These are phyloP conservation scores for Heliopora coerulea DNA, from an alignment of 92 coral and sea anemone genomes.

Conservation along the genomic window DNA sequence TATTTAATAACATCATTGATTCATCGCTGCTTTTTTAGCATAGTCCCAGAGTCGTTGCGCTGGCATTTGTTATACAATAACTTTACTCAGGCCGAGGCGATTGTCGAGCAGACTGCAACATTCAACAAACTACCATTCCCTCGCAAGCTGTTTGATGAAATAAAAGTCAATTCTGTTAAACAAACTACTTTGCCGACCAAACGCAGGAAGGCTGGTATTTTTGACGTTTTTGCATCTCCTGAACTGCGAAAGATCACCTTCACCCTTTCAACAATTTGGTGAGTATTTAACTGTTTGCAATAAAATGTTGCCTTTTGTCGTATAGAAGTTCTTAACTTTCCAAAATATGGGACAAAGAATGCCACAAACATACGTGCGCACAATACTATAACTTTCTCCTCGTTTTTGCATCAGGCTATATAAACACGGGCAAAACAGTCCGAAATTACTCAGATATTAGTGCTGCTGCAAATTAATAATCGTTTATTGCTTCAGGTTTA, in stretches of 20 bases:
- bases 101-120: not conserved
- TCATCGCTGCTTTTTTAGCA: not conserved
- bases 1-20: too few species aligned
- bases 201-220: not conserved
- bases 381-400: too few species aligned
- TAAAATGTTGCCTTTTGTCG: too few species aligned
- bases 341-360: too few species aligned
- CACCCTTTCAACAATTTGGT: slow-evolving; percentile 2
- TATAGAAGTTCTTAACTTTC: too few species aligned
- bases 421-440: too few species aligned
- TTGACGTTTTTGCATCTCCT: slow-evolving; percentile 21
- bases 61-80: slow-evolving; percentile 21
- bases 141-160: not conserved
- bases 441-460: too few species aligned
- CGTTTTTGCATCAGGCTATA: too few species aligned
- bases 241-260: not conserved
- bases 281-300: slow-evolving; percentile 5
- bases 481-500: slow-evolving; percentile 14
- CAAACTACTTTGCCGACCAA: not conserved
- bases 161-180: not conserved
- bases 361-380: too few species aligned
- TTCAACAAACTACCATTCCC: slow-evolving; percentile 35
- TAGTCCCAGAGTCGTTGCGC: slow-evolving; percentile 19
- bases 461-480: too few species aligned
- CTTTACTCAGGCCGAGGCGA: not conserved